Conservation (phyloP, 2,888 invertebrate species). For the Carterocephalus palaemon region DNA sequence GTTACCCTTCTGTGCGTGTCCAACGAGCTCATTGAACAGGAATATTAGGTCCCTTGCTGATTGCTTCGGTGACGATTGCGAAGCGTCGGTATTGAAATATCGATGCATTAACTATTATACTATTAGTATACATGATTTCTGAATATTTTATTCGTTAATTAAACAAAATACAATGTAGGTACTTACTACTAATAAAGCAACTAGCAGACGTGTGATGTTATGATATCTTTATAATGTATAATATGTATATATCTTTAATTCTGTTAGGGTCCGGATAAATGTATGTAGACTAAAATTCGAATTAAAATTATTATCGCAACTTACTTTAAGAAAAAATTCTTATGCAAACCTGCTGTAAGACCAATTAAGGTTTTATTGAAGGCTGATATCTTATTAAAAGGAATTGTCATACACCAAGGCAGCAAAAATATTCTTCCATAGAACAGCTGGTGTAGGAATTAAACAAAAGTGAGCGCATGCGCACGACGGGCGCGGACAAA, state of each 20-base stretch:
- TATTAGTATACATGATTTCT: no score
- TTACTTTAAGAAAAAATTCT: no score
- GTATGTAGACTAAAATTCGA: no score
- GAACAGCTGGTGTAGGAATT: constrained; percentile 64
- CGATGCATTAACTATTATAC: constrained; percentile 1
- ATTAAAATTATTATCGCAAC: no score
- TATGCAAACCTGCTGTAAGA: no score
- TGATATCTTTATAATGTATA: no score
- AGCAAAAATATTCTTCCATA: constrained; percentile 43
- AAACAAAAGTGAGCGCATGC: constrained; percentile 57
- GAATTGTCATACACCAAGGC: constrained; percentile 38
- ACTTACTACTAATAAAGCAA: no score
- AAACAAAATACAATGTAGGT: neutral
- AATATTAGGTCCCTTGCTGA: constrained; percentile 22
- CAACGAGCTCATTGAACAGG: constrained; percentile 33
- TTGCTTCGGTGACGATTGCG: constrained; percentile 19
- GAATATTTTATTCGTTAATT: no score
- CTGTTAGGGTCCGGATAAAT: no score
- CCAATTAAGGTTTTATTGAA: constrained; percentile 6
- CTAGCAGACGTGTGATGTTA: no score
- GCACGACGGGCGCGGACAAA: constrained; percentile 62
- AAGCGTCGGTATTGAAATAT: constrained; percentile 7
- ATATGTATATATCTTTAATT: no score
- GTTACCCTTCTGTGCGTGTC: constrained; percentile 31
- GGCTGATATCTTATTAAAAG: constrained; percentile 4